These are phyloP conservation scores for Brachionus asplanchnoidis DNA, from an alignment of 1,140 invertebrate species.

Conservation along the genomic window DNA sequence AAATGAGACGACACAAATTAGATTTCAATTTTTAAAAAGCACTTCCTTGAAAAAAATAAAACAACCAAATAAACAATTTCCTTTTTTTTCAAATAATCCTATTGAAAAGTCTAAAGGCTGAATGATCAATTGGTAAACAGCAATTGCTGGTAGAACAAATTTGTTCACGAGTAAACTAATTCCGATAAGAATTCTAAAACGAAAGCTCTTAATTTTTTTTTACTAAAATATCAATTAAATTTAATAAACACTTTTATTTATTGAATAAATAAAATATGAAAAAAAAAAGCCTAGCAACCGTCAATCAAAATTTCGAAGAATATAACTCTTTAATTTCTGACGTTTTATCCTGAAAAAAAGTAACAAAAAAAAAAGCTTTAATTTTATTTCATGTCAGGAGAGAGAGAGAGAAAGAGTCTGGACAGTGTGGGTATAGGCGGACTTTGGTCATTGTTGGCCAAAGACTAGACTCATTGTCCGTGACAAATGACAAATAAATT, in stretches of 20 bases:
- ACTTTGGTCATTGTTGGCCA: not conserved
- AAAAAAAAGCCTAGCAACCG: conserved; percentile 16
- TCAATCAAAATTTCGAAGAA: conserved; percentile 14
- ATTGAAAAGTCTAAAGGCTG: not conserved
- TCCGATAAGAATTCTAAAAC: not conserved
- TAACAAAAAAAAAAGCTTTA: not conserved
- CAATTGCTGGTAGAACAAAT: not conserved
- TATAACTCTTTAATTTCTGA: conserved; percentile 14
- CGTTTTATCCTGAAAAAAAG: conserved; percentile 10
- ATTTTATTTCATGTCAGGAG: not conserved
- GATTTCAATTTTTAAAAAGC: too few species aligned
- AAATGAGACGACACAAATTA: not conserved
- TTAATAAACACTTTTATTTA: conserved; percentile 19
- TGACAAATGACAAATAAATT: not conserved
- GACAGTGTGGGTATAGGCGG: not conserved
- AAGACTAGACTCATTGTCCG: not conserved
- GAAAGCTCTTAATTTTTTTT: not conserved
- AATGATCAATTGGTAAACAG: not conserved
- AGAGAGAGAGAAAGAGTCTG: not conserved
- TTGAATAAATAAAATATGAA: not conserved
- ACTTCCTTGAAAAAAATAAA: too few species aligned
- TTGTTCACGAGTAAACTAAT: not conserved
- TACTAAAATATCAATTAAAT: conserved; percentile 24
- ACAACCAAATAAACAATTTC: not conserved
- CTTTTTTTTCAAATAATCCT: not conserved